Base-by-base conservation (phyloP, 2,113 vertebrate species). In the human (Homo sapiens) region DNA sequence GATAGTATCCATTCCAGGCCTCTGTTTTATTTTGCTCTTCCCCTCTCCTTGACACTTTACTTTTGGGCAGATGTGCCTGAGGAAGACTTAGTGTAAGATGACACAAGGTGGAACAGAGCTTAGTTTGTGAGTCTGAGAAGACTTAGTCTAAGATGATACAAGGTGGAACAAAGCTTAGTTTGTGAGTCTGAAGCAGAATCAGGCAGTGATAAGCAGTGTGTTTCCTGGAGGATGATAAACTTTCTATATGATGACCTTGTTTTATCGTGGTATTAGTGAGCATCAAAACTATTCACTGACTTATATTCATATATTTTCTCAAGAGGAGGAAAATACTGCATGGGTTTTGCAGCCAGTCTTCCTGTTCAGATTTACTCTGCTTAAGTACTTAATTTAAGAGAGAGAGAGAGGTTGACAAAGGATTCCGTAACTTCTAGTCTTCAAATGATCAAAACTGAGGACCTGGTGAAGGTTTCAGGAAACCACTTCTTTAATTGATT, bases 401-500 rank as follows among this genome's bases (percentile, higher is more conserved):
- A 92, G 32, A 91, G 23, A 90, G 89, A 59, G 45, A 11, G 40
- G 11, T 27, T 38, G 45, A 66, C 85, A 87, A 83, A 97, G 43
- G 45, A 50, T 81, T 88, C 57, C 38, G 30, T 82, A 80, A 88
- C 79, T 96, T 78, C 27, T 40, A 52, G 75, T 91, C 80, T 96
- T 88, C 80, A 59, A 38, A 70, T 95, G 75, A 90, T 96, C 93
- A 92, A 68, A 94, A 93, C 38, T 48, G 79, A 97, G 64, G 57
- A 85, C 76, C 57, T 40, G n/a, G 70, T 66, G 48, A 86, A 96
- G 82, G 43, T 95, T 93, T 96, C 90, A 94, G 78, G 80, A 90
- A 97, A 79, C 32, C 32, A 90, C 76, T 90, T 90, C 80, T 43
- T 93, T 96, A 66, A 94, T 84, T 97, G 87, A 92, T 78, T 96